Conservation (phyloP, 2,888 invertebrate species). For the Lacanobia oleracea region DNA sequence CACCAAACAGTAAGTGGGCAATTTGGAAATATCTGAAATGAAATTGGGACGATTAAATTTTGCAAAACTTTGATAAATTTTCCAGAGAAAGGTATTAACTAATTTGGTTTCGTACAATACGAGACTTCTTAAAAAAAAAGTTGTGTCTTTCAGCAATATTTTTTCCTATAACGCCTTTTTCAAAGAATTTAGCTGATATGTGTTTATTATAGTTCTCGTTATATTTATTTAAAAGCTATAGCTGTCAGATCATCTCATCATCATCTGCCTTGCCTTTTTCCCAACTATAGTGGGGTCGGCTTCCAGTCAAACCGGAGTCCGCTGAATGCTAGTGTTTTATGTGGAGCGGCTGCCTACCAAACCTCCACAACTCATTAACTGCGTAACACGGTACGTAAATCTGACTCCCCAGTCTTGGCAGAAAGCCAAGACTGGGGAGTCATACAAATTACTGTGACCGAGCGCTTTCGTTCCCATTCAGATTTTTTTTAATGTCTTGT, state of each 20-base stretch:
- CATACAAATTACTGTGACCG: not conserved
- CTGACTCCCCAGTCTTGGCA: too few relatives aligned
- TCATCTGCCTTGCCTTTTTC: too few relatives aligned
- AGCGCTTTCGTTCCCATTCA: not conserved
- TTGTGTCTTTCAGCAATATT: not conserved
- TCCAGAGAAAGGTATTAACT: not conserved
- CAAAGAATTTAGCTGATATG: not conserved
- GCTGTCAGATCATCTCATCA: not conserved
- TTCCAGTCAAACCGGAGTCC: too few relatives aligned
- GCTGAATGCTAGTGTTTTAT: too few relatives aligned
- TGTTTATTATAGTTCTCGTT: not conserved
- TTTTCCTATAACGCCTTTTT: not conserved
- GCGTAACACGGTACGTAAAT: too few relatives aligned
- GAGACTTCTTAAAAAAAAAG: not conserved
- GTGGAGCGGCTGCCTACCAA: too few relatives aligned
- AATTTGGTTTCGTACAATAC: not conserved
- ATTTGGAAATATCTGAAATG: slow-evolving; percentile 30
- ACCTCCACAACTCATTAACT: too few relatives aligned
- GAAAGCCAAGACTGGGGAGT: too few relatives aligned
- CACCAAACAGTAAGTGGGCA: slow-evolving; percentile 21
- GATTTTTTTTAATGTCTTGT: not conserved
- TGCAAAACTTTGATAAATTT: not conserved
- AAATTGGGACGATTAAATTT: slow-evolving; percentile 26
- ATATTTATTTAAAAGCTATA: not conserved
- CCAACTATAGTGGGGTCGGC: too few relatives aligned